phyloP scores from a whole-genome alignment of 2,888 invertebrate genomes.

The Aromia moschata region DNA sequence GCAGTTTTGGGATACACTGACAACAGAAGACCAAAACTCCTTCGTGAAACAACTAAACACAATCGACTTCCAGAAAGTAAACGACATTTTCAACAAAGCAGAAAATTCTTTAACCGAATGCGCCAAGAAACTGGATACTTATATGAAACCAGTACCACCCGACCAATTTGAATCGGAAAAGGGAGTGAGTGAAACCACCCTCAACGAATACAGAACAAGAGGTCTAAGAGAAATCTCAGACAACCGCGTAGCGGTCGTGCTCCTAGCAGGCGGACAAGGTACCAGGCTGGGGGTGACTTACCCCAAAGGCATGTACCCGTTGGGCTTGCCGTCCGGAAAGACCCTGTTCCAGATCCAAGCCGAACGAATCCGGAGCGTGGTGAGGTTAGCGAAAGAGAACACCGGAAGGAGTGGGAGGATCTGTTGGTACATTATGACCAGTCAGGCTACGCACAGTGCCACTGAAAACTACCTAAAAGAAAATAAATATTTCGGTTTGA shows the following conservation, averaged over 20 bases:
- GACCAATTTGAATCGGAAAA: constrained; percentile 80
- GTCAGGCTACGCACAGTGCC: constrained; percentile 88
- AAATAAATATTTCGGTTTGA: constrained; percentile 86
- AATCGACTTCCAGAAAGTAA: constrained; percentile 53
- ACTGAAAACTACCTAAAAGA: constrained; percentile 83
- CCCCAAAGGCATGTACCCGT: constrained; percentile 97
- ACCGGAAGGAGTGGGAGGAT: constrained; percentile 70
- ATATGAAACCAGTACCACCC: constrained; percentile 84
- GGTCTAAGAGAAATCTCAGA: constrained; percentile 71
- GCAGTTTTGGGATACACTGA: constrained; percentile 46
- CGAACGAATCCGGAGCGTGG: constrained; percentile 83
- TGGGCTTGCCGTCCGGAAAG: constrained; percentile 88
- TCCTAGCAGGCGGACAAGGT: constrained; percentile 98
- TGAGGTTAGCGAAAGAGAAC: constrained; percentile 76
- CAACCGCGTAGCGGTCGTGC: constrained; percentile 82
- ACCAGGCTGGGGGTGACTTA: constrained; percentile 92
- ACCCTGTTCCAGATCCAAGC: constrained; percentile 96
- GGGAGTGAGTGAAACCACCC: constrained; percentile 66
- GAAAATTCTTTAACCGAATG: constrained; percentile 66
- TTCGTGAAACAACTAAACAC: constrained; percentile 44
- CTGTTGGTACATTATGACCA: constrained; percentile 97
- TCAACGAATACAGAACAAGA: constrained; percentile 73
- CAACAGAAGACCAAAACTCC: constrained; percentile 39
- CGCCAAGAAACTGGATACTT: constrained; percentile 76
- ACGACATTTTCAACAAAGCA: constrained; percentile 49